These are phyloP conservation scores for Climacteris rufus DNA, from an alignment of 2,113 vertebrate genomes.

Conservation along the genomic window DNA sequence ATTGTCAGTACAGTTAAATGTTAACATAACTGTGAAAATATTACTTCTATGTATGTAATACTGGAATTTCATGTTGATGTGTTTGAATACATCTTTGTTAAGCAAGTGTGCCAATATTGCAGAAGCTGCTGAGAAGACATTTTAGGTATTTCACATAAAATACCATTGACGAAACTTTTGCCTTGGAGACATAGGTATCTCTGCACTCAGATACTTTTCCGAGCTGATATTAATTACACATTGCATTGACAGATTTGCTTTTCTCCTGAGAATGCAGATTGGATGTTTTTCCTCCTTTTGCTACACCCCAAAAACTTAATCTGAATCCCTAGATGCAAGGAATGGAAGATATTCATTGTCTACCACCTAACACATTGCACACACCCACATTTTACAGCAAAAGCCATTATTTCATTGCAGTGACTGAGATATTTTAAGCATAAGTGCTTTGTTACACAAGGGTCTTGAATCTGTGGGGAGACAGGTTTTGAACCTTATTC, in stretches of 20 bases:
- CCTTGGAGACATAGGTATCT: neutral
- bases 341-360: neutral
- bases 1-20: neutral
- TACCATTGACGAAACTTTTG: neutral
- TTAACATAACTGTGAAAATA: neutral
- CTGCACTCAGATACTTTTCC: neutral
- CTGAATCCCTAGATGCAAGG: neutral
- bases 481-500: neutral
- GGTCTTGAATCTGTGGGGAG: neutral
- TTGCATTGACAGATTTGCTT: neutral
- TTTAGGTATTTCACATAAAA: neutral
- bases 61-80: neutral
- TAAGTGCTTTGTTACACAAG: neutral
- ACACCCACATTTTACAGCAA: neutral
- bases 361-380: neutral
- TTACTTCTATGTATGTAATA: neutral
- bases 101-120: neutral
- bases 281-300: neutral
- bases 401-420: neutral
- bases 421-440: neutral
- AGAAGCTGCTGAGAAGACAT: neutral
- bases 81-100: neutral
- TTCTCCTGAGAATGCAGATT: neutral
- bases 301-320: neutral
- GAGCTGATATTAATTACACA: neutral